Evolutionary conservation across 2,797 vertebrate species (phyloP), one percentile per base, ranked within the genome.

Genomic region (Molossus molossus): DNA sequence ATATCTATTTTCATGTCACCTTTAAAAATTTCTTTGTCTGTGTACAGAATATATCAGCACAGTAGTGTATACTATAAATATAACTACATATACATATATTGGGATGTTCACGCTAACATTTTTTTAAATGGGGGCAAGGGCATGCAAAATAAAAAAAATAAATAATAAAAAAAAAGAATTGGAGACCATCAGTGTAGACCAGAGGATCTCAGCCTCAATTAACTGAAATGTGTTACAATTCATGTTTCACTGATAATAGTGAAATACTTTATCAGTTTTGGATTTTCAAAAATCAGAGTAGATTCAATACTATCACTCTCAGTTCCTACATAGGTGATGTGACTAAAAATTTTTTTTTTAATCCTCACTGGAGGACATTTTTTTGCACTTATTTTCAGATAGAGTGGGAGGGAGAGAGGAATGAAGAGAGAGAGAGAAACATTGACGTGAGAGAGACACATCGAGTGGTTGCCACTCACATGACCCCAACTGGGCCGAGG

Each of bases 1-100:
- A 33, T 70, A 72, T 50, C 70, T 81, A 81, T 93, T 94, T 96
- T 73, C 62, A 94, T 58, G 18, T 50, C 75, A 60, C 17, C 60
- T 57, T 87, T 88, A 18, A 81, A 90, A 48, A 37, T n/a, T 69
- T 82, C 58, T 87, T 9, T 73, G 75, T 85, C 65, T 79, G 17
- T 72, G 29, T 64, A 45, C 11, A 81, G 67, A 92, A 72, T 85
- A 82, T 55, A 48, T 90, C 21, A 80, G 27, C 37, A 84, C 15
- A 65, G 29, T 60, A 33, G 7, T 20, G 53, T n/a, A 89, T 82
- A 90, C 10, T 83, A 92, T 55, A 21, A 79, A 82, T 94, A 77
- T 84, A 88, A 75, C 62, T 53, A 29, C 21, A 57, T 13, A 80
- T 0, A 75, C 9, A 48, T 21, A 79, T 40, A 62, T 33, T 45